Conservation (phyloP, 2,113 vertebrate species). For the Indri indri region DNA sequence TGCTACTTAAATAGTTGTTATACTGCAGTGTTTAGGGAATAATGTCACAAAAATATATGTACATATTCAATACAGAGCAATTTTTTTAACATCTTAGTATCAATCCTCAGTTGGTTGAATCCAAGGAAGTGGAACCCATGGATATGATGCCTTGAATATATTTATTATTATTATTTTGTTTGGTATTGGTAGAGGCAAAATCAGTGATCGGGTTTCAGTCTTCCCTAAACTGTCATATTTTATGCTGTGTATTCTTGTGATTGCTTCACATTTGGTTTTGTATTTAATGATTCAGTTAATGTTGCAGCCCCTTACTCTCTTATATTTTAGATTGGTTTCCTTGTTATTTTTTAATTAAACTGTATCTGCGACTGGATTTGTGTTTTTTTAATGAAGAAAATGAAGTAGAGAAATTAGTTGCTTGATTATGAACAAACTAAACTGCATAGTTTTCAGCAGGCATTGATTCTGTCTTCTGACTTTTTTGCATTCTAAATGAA, state of each 20-base stretch:
- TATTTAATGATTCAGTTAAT: conserved; percentile 14
- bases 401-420: conserved; percentile 54
- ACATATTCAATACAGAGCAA: background rate
- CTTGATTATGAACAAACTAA: conserved; percentile 55
- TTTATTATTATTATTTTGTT: background rate
- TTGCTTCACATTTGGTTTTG: background rate
- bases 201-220: background rate
- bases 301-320: background rate
- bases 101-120: background rate
- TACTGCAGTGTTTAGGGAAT: background rate
- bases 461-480: background rate
- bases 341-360: conserved; percentile 65
- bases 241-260: background rate
- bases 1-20: background rate
- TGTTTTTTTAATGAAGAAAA: conserved; percentile 69
- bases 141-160: background rate
- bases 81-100: background rate
- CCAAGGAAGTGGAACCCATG: background rate
- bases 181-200: background rate
- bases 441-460: background rate
- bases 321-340: conserved; percentile 40
- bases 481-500: conserved; percentile 58
- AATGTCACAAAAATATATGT: background rate
- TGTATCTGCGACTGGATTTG: conserved; percentile 32
- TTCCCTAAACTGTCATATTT: background rate